A percentile compares a stretch with the other conserved stretches of the same genome.
phyloP scores from a whole-genome alignment of 2,797 vertebrate species.

The Atherinosoma microstoma region DNA sequence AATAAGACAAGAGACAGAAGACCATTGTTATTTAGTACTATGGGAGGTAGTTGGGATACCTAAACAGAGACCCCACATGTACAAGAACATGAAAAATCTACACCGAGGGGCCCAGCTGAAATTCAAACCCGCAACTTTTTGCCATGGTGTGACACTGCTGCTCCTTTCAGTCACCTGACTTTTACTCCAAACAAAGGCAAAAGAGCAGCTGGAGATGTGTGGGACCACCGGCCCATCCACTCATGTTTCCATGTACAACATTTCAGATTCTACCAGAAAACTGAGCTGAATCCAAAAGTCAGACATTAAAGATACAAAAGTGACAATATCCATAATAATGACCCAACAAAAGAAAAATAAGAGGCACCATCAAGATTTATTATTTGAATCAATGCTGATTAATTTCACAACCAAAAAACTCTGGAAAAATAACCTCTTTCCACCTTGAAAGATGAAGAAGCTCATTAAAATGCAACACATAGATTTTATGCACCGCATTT shows the following conservation, averaged over 20 bases:
- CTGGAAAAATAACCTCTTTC: slow-evolving; percentile 5
- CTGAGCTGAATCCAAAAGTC: slow-evolving; percentile 6
- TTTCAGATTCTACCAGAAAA: not conserved
- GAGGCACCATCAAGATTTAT: slow-evolving; percentile 22
- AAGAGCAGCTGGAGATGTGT: slow-evolving; percentile 9
- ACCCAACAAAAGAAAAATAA: slow-evolving; percentile 17
- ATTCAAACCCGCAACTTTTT: no score
- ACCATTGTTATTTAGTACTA: not conserved
- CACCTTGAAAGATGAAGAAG: slow-evolving; percentile 17
- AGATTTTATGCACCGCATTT: slow-evolving; percentile 13
- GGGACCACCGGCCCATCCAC: slow-evolving; percentile 20
- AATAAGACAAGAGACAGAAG: not conserved
- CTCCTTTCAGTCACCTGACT: not conserved
- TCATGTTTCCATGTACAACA: not conserved
- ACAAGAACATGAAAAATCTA: not conserved
- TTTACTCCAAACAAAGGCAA: not conserved
- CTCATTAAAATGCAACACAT: slow-evolving; percentile 28
- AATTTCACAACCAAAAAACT: slow-evolving; percentile 15
- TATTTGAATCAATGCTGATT: slow-evolving; percentile 42
- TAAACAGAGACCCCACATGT: no score
- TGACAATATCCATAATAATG: slow-evolving; percentile 9
- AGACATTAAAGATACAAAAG: slow-evolving; percentile 20
- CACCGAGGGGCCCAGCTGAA: no score
- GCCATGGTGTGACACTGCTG: not conserved
- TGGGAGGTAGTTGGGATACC: not conserved